Base-by-base conservation (phyloP, 2,797 vertebrate species). In the Tauraco hartlaubi region DNA sequence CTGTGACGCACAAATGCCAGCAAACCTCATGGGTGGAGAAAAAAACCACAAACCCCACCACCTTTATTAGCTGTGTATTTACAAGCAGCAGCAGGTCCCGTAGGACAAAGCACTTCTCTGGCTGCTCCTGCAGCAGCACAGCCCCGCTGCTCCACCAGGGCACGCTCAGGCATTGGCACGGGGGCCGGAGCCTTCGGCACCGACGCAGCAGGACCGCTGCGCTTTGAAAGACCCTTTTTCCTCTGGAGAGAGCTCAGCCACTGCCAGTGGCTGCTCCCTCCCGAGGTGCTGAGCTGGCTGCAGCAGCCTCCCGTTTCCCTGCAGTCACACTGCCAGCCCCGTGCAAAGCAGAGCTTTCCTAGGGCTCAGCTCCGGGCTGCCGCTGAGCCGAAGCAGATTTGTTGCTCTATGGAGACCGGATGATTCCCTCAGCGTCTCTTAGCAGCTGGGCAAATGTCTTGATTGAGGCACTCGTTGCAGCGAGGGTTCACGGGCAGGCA, bases 381-480 rank as follows among this genome's bases (percentile, higher is more conserved):
- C 28, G 59, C 88, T 39, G 56, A 56, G 82, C 68, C 1, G 20
- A 14, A 81, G 83, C 75, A 44, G 88, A 69, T 83, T 26, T 59
- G 33, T 44, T 43, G 59, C 68, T 68, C 73, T 66, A 2, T 0
- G 8, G 46, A 29, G 84, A 26, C 29, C 5, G 8, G 58, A 8
- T 15, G 35, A 26, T 41, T 41, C 37, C 29, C 26, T 97, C 93
- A 97, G 66, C 3, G 22, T 39, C 61, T 94, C 69, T 80, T 98
- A 48, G 99, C 98, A 7, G 98, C 98, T 0, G 99, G 99, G 94
- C 99, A 99, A 87, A 98, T 98, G 95, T 98, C 93, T 88, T 97
- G 98, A 96, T 99, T 99, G 95, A 99, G 98, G 97, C 99, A 99
- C 79, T 97, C 16, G 1, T 97, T 97, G 97, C 99, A 99, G 67